Conservation (phyloP, 2,797 vertebrate genomes). For the Acipenser ruthenus region DNA sequence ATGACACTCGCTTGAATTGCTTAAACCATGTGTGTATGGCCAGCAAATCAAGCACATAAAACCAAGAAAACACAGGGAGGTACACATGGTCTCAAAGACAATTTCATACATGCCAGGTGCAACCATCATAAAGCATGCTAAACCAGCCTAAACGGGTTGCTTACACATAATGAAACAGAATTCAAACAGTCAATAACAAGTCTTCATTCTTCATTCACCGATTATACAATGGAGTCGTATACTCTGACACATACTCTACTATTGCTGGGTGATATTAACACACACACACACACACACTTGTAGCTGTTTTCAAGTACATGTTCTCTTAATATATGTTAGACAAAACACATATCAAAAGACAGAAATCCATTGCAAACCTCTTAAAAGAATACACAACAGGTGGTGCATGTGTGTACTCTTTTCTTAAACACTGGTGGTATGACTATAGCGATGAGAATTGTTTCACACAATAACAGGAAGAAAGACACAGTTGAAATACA, state of each 20-base stretch:
- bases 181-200: conserved; percentile 29
- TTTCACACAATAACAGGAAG: conserved; percentile 29
- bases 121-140: conserved; percentile 80
- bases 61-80: conserved; percentile 66
- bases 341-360: conserved; percentile 38
- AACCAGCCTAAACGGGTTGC: conserved; percentile 56
- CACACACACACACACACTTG: conserved; percentile 19
- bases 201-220: conserved; percentile 44
- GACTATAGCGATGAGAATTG: conserved; percentile 28
- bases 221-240: conserved; percentile 60
- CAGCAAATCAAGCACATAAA: conserved; percentile 88
- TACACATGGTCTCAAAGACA: conserved; percentile 75
- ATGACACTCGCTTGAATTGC: conserved; percentile 95
- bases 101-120: conserved; percentile 63
- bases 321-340: conserved; percentile 30
- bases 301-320: conserved; percentile 51
- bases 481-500: conserved; percentile 29
- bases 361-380: conserved; percentile 67
- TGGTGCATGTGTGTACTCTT: conserved; percentile 65
- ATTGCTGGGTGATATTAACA: conserved; percentile 2
- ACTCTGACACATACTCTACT: conserved; percentile 34
- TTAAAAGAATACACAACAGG: conserved; percentile 55
- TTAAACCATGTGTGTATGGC: conserved; percentile 65
- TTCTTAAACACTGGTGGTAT: conserved; percentile 45
- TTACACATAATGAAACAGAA: conserved; percentile 42